These are phyloP conservation scores for Pseudolaguvia tuberculata DNA, from an alignment of 2,113 vertebrate species.

Conservation along the genomic window DNA sequence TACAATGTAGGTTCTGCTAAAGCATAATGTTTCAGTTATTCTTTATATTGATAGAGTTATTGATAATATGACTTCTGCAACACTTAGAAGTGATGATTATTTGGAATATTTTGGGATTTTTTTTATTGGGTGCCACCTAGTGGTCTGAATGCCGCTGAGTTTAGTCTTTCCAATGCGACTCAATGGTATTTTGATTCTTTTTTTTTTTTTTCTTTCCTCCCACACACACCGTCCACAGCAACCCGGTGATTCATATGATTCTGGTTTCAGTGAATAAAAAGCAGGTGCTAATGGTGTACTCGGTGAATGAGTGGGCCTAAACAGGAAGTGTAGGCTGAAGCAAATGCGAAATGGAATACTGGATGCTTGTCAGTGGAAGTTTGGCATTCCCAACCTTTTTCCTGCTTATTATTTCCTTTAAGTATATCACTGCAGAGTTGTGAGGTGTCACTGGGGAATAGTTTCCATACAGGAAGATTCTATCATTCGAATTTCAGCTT, in stretches of 20 bases:
- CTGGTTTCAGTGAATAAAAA: conserved; percentile 9
- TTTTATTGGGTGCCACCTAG: conserved; percentile 2
- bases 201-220: neutral
- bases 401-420: neutral
- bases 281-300: conserved; percentile 7
- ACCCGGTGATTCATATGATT: conserved; percentile 12
- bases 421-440: neutral
- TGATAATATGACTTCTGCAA: neutral
- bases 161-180: neutral
- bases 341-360: neutral
- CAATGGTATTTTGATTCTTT: neutral
- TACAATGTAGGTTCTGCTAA: no score
- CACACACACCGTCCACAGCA: neutral
- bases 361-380: neutral
- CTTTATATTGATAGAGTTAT: neutral
- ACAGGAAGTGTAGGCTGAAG: conserved; percentile 22
- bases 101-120: neutral
- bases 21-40: no score
- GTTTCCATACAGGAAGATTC: neutral
- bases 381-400: conserved; percentile 23
- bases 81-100: neutral
- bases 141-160: neutral
- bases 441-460: neutral
- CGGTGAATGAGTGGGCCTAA: conserved; percentile 5
- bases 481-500: neutral